These are phyloP conservation scores for Synergus gifuensis DNA, from an alignment of 2,888 invertebrate genomes.

Conservation along the genomic window DNA sequence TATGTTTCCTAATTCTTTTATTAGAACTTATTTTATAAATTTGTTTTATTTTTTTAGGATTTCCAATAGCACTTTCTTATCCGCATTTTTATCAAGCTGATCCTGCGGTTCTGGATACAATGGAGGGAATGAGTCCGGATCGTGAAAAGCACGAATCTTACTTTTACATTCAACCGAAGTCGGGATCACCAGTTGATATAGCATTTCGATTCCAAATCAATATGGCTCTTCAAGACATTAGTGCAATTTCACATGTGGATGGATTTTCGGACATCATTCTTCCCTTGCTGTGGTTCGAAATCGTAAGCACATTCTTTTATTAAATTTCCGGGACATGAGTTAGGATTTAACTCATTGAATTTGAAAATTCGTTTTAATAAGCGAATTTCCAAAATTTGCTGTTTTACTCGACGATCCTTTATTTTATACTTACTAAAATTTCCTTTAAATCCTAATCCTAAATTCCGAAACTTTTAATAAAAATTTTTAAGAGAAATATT, in stretches of 20 bases:
- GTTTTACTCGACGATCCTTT: no score
- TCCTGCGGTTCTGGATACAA: conserved; percentile 81
- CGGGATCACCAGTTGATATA: conserved; percentile 88
- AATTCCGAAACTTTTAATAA: no score
- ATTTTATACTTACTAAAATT: no score
- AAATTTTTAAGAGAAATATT: no score
- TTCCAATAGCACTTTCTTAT: conserved; percentile 92
- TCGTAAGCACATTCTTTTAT: conserved; percentile 83
- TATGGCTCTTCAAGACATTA: conserved; percentile 87
- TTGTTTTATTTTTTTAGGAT: conserved; percentile 78
- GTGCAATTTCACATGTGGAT: conserved; percentile 82
- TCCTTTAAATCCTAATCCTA: no score
- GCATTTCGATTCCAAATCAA: conserved; percentile 93
- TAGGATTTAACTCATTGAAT: neutral
- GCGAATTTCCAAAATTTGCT: no score
- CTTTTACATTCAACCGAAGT: conserved; percentile 89
- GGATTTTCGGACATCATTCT: conserved; percentile 86
- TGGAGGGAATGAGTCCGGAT: conserved; percentile 84
- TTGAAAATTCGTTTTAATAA: no score
- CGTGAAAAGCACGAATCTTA: conserved; percentile 83
- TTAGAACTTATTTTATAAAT: no score
- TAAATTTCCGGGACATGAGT: conserved; percentile 9
- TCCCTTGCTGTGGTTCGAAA: conserved; percentile 93
- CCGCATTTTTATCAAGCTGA: conserved; percentile 92
- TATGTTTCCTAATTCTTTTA: no score